These are phyloP conservation scores for Drosophila monieri DNA, from an alignment of 2,888 invertebrate species.

Conservation along the genomic window DNA sequence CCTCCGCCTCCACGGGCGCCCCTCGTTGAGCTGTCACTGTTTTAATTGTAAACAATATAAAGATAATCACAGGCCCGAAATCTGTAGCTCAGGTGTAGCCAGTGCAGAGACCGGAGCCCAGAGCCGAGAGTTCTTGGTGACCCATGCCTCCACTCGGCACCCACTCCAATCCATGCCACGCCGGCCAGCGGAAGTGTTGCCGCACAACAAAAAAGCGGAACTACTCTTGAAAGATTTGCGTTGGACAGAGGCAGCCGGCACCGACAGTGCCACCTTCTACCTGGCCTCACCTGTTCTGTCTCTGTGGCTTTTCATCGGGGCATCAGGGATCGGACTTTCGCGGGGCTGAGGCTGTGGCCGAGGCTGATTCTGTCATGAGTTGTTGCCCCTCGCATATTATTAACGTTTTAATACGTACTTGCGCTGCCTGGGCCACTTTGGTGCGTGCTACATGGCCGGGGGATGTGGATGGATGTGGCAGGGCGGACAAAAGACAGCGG, in stretches of 20 bases:
- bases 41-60: slow-evolving; percentile 57
- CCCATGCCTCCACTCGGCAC: slow-evolving; percentile 29
- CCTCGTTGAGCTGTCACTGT: slow-evolving; percentile 33
- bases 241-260: slow-evolving; percentile 43
- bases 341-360: slow-evolving; percentile 39
- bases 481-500: slow-evolving; percentile 5
- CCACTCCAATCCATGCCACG: slow-evolving; percentile 1
- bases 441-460: slow-evolving; percentile 68
- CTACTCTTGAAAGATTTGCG: slow-evolving; percentile 84
- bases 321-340: slow-evolving; percentile 26
- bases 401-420: slow-evolving; percentile 68
- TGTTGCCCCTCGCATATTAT: slow-evolving; percentile 68
- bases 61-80: slow-evolving; percentile 48
- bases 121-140: slow-evolving; percentile 48
- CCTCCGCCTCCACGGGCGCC: slow-evolving; percentile 21
- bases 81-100: slow-evolving; percentile 35
- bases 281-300: slow-evolving; percentile 50
- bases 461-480: slow-evolving; percentile 10
- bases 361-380: slow-evolving; percentile 42
- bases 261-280: slow-evolving; percentile 43
- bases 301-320: slow-evolving; percentile 55
- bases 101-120: slow-evolving; percentile 20
- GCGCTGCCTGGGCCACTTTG: slow-evolving; percentile 52
- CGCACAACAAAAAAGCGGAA: slow-evolving; percentile 82
- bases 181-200: slow-evolving; percentile 44